A percentile compares a stretch with the other conserved stretches of the same genome.
These are phyloP conservation scores for Lasioglossum malachurum DNA, from an alignment of 2,888 invertebrate genomes.

Conservation along the genomic window DNA sequence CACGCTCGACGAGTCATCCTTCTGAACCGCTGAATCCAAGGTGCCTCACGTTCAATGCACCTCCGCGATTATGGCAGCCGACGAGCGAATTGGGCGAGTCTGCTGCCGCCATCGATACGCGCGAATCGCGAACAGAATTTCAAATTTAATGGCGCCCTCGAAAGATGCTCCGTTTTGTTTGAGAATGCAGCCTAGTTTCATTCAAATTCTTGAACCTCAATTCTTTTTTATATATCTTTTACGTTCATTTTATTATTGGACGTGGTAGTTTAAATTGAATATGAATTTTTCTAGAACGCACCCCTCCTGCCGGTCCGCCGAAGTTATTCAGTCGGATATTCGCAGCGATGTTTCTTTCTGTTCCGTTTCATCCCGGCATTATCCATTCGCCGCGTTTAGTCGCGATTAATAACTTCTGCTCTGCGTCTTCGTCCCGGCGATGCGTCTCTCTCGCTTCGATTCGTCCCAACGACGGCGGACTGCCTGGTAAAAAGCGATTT, in stretches of 20 bases:
- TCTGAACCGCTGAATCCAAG: not conserved
- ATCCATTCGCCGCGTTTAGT: conserved; percentile 45
- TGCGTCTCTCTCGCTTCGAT: conserved; percentile 24
- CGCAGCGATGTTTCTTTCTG: conserved; percentile 15
- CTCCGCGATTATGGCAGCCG: not conserved
- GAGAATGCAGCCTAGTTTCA: not conserved
- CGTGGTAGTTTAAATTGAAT: too few species aligned
- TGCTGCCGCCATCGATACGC: not conserved
- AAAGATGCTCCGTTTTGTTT: not conserved
- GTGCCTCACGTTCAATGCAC: not conserved
- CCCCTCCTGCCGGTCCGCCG: conserved; percentile 1
- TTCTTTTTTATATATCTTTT: too few species aligned
- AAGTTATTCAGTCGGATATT: conserved; percentile 37
- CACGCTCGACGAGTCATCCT: not conserved
- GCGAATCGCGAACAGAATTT: not conserved
- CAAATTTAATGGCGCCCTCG: not conserved
- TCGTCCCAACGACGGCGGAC: not conserved
- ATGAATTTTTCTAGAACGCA: not conserved
- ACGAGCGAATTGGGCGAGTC: not conserved
- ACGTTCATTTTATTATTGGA: too few species aligned
- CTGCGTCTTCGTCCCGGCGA: conserved; percentile 13
- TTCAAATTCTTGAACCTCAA: not conserved
- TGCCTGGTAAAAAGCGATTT: conserved; percentile 59
- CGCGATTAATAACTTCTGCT: conserved; percentile 64
- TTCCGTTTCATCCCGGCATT: conserved; percentile 15